Base-by-base conservation (phyloP, 2,113 vertebrate species). In the Pedetes capensis region DNA sequence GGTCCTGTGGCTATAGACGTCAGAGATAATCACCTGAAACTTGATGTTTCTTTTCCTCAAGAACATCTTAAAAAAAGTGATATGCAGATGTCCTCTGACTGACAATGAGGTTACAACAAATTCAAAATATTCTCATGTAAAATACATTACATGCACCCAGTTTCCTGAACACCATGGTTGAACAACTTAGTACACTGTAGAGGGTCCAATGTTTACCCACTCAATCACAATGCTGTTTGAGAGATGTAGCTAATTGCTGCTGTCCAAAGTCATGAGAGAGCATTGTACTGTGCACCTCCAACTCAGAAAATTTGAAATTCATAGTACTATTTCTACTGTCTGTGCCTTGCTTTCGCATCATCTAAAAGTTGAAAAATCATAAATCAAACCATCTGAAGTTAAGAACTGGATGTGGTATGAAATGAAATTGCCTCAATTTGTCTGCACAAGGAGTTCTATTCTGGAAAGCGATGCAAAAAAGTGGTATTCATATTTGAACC, bases 151-250 rank as follows among this genome's bases (percentile, higher is more conserved):
- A 25, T 25, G 29, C 12, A n/a, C 3, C 14, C 42, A 80, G 9
- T 12, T 5, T 51, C 10, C 11, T 23, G 0, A 47, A 11, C 22
- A 47, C 32, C 32, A n/a, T 8, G 22, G 11, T 0, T 49, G 39
- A 66, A 10, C 8, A 69, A 13, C 13, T 13, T 6, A 61, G 1
- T 42, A 3, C 12, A 29, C 4, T 29, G 3, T 47, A 49, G 39
- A 37, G 8, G 20, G 74, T 42, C 5, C 1, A 0, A 13, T 76
- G 39, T 55, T n/a, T n/a, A n/a, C 64, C 79, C 39, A 34, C 18
- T 11, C 8, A 4, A 5, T 29, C 1, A 22, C 14, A 13, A 66
- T 6, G 5, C 6, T 22, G n/a, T 39, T 29, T 44, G 8, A 3
- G 18, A 85, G 16, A 16, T 78, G 14, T 32, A 10, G 39, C 8